Conservation (phyloP, 1,140 invertebrate genomes). For the Drosophila serrata region DNA sequence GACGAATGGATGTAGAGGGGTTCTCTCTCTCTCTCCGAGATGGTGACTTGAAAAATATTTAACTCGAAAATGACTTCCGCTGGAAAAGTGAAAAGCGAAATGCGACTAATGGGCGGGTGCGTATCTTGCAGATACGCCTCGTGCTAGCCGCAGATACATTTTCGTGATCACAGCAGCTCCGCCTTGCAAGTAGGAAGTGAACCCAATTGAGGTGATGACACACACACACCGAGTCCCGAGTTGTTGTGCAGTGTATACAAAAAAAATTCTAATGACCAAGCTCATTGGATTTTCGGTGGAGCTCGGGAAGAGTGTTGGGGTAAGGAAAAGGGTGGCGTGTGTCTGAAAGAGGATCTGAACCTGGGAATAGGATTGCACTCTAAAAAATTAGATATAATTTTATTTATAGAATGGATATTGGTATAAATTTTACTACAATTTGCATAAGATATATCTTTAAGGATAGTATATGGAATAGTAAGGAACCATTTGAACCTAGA, state of each 20-base stretch:
- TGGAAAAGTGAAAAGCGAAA: constrained; percentile 71
- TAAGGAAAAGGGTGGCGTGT: constrained; percentile 14
- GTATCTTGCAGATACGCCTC: constrained; percentile 51
- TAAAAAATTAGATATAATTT: background rate
- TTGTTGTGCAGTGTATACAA: constrained; percentile 70
- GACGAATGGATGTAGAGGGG: background rate
- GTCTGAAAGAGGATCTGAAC: constrained; percentile 38
- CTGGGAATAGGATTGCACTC: constrained; percentile 10
- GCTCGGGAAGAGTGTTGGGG: background rate
- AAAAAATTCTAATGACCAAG: constrained; percentile 67
- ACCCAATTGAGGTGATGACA: constrained; percentile 84
- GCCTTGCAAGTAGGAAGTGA: constrained; percentile 82
- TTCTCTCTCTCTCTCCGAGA: constrained; percentile 3
- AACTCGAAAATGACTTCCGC: constrained; percentile 76
- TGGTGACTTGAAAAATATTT: constrained; percentile 37
- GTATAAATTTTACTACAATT: too few relatives aligned
- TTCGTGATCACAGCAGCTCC: constrained; percentile 44
- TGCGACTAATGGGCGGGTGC: constrained; percentile 45
- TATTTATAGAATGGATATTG: background rate
- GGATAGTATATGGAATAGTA: too few relatives aligned
- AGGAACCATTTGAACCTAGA: too few relatives aligned
- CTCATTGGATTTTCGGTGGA: constrained; percentile 3
- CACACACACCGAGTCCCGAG: constrained; percentile 66
- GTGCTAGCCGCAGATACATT: constrained; percentile 58
- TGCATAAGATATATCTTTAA: too few relatives aligned